These are phyloP conservation scores for Hypsopygia costalis DNA, from an alignment of 2,888 invertebrate genomes.

Conservation along the genomic window DNA sequence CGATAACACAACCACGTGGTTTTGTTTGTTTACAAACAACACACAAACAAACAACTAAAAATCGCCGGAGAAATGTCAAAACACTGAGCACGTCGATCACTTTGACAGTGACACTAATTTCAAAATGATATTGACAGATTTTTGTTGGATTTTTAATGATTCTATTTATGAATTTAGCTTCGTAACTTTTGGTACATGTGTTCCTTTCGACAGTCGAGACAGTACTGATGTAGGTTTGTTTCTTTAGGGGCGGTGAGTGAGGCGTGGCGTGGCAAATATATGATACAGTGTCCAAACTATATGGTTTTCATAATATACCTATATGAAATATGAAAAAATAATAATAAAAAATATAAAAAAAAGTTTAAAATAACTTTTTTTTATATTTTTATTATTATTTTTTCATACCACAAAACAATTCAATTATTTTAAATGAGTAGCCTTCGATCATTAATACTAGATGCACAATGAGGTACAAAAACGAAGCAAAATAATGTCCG, in stretches of 20 bases:
- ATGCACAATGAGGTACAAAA: no score
- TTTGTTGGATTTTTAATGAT: neutral
- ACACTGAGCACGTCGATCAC: neutral
- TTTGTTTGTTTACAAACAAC: constrained; percentile 33
- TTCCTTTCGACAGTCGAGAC: neutral
- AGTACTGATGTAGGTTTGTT: neutral
- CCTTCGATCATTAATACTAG: no score
- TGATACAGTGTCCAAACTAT: no score
- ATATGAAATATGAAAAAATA: no score
- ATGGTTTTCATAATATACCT: no score
- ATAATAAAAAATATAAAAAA: no score
- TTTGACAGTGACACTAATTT: neutral
- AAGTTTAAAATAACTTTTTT: no score
- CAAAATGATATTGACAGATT: neutral
- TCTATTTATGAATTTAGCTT: neutral
- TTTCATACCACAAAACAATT: no score
- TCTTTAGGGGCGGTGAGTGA: neutral
- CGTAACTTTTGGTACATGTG: neutral
- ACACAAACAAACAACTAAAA: constrained; percentile 8
- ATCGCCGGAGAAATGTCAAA: neutral
- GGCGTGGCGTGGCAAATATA: neutral
- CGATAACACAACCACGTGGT: constrained; percentile 25
- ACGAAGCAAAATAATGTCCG: no score
- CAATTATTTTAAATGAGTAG: no score
- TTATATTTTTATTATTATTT: no score